Base-by-base conservation (phyloP, 2,797 vertebrate genomes). In the Petrocephalus schoutedeni region DNA sequence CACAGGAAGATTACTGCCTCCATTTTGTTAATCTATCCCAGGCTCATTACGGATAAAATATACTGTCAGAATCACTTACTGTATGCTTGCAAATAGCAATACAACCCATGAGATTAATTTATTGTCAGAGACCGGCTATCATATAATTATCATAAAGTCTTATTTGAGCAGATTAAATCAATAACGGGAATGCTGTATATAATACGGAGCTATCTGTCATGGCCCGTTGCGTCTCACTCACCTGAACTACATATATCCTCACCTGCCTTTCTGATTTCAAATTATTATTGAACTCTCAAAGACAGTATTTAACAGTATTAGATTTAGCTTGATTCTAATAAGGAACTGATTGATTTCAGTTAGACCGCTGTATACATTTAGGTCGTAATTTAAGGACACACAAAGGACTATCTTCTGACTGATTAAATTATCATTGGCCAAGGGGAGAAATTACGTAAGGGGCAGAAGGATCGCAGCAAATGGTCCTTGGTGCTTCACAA, bases 71-170 rank as follows among this genome's bases (percentile, higher is more conserved):
- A 89, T 87, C 61, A 86, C 45, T 87, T 87, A 89, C 86, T 77
- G 54, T 54, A 61, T 51, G 86, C 58, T 87, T 84, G 67, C 82
- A 89, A 89, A 89, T 87, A 87, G 77, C 71, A 51, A 87, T 67
- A 87, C 57, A 57, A 59, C 88, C 80, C 88, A 87, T 86, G 86
- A 89, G 61, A 64, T 87, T 87, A 87, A 89, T 87, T 87, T 89
- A 85, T 87, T 82, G 84, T 59, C 58, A 49, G 80, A 59, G 87
- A 87, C 87, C 71, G 58, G 82, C 87, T 87, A 87, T 87, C 59
- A 51, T 85, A 85, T 87, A 85, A 87, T 89, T 87, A 89, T 82
- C 86, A 89, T 87, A 86, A 87, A 86, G 89, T 56, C 89, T 87
- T 87, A 89, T 83, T 87, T 85, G 82, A 89, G 80, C 7, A 77